Evolutionary conservation across 2,888 invertebrate species (phyloP).

Genomic region (Cyclophora punctaria): DNA sequence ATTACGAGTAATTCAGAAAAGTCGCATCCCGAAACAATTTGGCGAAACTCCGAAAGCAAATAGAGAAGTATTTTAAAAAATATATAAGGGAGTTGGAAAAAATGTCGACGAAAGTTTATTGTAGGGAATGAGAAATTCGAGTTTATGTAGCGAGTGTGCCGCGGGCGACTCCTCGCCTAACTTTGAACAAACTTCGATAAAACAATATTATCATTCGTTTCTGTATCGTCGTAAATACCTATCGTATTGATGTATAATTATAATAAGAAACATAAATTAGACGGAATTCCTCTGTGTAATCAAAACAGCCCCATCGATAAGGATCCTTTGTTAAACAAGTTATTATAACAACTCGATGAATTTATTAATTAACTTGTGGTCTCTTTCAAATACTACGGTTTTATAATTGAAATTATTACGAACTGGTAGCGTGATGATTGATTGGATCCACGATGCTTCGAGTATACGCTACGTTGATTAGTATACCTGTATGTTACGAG

Average conservation of each 20-base stretch:
- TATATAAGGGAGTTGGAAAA: constrained; percentile 43
- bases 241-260: constrained; percentile 5
- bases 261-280: not conserved
- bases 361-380: not conserved
- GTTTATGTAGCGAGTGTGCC: constrained; percentile 47
- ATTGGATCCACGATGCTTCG: too few relatives aligned
- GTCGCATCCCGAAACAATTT: constrained; percentile 43
- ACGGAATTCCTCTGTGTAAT: constrained; percentile 1
- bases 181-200: constrained; percentile 41
- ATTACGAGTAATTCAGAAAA: constrained; percentile 35
- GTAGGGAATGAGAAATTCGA: constrained; percentile 46
- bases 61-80: constrained; percentile 51
- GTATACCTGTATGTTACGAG: too few relatives aligned
- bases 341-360: not conserved
- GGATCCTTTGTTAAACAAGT: not conserved
- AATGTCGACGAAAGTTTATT: constrained; percentile 45
- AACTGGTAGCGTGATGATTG: too few relatives aligned
- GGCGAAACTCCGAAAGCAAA: constrained; percentile 44
- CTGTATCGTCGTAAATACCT: constrained; percentile 27
- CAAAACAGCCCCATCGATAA: not conserved
- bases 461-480: too few relatives aligned
- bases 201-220: constrained; percentile 54
- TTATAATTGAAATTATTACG: too few relatives aligned
- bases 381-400: too few relatives aligned
- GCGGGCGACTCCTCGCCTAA: constrained; percentile 27